Percentiles rank a stretch among this genome's conserved stretches.
These are phyloP conservation scores for Neoniphon sammara DNA, from an alignment of 2,797 vertebrate species.

Conservation along the genomic window DNA sequence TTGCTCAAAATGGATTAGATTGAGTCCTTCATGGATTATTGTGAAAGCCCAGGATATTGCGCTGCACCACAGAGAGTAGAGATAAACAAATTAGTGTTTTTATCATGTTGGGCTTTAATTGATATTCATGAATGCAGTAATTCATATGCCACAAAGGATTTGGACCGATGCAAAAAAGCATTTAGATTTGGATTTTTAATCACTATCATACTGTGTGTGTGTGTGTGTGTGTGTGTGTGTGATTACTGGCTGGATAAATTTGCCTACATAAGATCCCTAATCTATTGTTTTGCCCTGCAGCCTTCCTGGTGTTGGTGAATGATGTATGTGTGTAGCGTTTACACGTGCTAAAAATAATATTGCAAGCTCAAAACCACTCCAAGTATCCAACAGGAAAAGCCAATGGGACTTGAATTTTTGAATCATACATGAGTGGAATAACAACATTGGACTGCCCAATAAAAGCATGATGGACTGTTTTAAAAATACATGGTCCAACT, in stretches of 20 bases:
- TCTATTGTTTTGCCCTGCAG: slow-evolving; percentile 44
- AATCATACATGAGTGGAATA: slow-evolving; percentile 56
- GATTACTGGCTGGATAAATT: slow-evolving; percentile 40
- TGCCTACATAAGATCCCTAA: slow-evolving; percentile 37
- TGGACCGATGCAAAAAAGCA: slow-evolving; percentile 35
- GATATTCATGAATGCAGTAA: slow-evolving; percentile 63
- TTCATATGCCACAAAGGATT: slow-evolving; percentile 60
- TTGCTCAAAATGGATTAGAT: slow-evolving; percentile 59
- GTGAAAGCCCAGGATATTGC: slow-evolving; percentile 51
- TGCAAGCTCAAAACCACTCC: slow-evolving; percentile 42
- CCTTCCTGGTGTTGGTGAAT: slow-evolving; percentile 34
- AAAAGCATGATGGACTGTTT: slow-evolving; percentile 52
- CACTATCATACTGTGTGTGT: slow-evolving; percentile 25
- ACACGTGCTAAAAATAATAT: slow-evolving; percentile 45
- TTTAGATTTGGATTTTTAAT: slow-evolving; percentile 57
- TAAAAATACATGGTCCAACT: slow-evolving; percentile 59
- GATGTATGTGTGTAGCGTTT: slow-evolving; percentile 23
- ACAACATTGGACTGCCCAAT: slow-evolving; percentile 28
- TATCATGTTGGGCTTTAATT: slow-evolving; percentile 59
- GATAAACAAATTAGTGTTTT: slow-evolving; percentile 62
- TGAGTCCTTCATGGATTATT: slow-evolving; percentile 57
- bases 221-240: slow-evolving; percentile 12
- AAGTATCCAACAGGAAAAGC: slow-evolving; percentile 48
- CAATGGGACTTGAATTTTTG: slow-evolving; percentile 53
- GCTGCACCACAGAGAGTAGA: slow-evolving; percentile 25